These are phyloP conservation scores for Aphaenogaster floridana DNA, from an alignment of 1,140 invertebrate genomes.

Conservation along the genomic window DNA sequence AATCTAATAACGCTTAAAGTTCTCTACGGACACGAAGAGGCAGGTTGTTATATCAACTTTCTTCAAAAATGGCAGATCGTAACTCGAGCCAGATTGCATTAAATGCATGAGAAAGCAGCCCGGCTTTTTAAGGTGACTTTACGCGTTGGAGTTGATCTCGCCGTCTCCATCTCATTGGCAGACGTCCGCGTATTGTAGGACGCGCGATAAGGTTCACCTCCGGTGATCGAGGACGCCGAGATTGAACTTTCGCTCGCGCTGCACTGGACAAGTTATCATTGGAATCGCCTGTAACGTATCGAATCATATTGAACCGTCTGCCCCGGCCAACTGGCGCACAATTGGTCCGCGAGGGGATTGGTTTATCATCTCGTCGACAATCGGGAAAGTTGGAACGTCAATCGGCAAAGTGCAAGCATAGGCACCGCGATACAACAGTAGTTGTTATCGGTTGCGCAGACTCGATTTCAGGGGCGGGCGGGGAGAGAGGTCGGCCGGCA, in stretches of 20 bases:
- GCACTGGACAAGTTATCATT: slow-evolving; percentile 63
- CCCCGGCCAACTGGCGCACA: slow-evolving; percentile 48
- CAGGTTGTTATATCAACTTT: slow-evolving; percentile 4
- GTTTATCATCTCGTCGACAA: slow-evolving; percentile 72
- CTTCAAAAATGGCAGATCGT: slow-evolving; percentile 10
- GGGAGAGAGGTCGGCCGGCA: neutral
- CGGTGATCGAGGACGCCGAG: slow-evolving; percentile 58
- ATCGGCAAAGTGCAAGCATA: slow-evolving; percentile 62
- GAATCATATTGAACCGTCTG: slow-evolving; percentile 65
- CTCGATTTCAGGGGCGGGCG: slow-evolving; percentile 38
- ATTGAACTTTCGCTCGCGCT: slow-evolving; percentile 59
- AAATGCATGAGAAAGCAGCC: neutral
- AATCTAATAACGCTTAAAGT: slow-evolving; percentile 1
- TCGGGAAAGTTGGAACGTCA: slow-evolving; percentile 71
- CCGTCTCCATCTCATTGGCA: slow-evolving; percentile 21
- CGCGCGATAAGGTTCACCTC: slow-evolving; percentile 64
- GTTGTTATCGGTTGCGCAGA: slow-evolving; percentile 69
- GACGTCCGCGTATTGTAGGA: slow-evolving; percentile 24
- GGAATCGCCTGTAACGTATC: slow-evolving; percentile 63
- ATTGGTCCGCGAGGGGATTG: slow-evolving; percentile 70
- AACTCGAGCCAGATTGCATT: neutral
- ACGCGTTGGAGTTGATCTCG: slow-evolving; percentile 1
- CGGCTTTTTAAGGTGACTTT: slow-evolving; percentile 1
- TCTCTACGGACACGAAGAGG: neutral
- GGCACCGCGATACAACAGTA: slow-evolving; percentile 51